Conservation (phyloP, 2,113 vertebrate species). For the Poicephalus gulielmi region DNA sequence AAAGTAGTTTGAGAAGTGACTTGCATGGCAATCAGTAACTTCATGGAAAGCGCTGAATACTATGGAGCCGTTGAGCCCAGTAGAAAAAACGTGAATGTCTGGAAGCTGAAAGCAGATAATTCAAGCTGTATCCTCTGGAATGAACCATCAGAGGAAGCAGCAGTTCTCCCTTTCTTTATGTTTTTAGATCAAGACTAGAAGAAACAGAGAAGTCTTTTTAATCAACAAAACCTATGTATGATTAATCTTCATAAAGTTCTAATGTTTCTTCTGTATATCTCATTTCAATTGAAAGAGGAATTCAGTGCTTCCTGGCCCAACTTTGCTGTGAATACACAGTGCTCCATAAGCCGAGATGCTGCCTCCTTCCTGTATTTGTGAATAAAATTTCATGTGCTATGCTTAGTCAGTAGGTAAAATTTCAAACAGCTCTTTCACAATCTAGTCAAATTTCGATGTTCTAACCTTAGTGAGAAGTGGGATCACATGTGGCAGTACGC, state of each 20-base stretch:
- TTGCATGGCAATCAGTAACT: background rate
- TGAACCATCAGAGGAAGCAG: background rate
- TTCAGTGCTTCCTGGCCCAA: background rate
- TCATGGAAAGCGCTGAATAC: background rate
- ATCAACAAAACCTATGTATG: background rate
- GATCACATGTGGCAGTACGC: background rate
- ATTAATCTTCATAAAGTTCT: background rate
- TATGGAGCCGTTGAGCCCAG: background rate
- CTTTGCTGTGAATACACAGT: background rate
- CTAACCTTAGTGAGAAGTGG: background rate
- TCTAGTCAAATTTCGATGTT: background rate
- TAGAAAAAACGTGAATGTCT: background rate
- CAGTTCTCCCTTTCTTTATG: background rate
- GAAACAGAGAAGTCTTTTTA: background rate
- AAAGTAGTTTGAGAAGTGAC: background rate
- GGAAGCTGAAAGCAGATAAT: background rate
- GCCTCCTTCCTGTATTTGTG: background rate
- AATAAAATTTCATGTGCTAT: background rate
- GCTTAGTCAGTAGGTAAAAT: background rate
- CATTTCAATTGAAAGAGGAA: background rate
- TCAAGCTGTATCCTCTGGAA: background rate
- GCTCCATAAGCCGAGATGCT: background rate
- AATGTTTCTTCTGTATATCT: background rate
- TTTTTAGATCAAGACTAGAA: background rate
- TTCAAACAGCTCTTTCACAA: background rate